Conservation (phyloP, 1,140 invertebrate genomes). For the Dysdera silvatica region DNA sequence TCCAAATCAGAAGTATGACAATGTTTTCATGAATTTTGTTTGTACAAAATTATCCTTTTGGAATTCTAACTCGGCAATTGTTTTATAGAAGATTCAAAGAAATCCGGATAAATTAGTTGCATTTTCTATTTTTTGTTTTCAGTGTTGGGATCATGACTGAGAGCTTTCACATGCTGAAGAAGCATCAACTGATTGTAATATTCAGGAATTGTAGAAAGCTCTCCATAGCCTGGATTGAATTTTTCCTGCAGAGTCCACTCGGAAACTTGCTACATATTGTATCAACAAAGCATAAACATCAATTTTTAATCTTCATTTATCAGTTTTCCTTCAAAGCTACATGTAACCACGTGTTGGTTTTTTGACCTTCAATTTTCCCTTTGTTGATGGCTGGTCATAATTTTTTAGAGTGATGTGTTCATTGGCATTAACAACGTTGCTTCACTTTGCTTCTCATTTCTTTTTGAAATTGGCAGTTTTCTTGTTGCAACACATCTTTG, state of each 20-base stretch:
- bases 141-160: neutral
- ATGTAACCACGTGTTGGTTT: too few species aligned
- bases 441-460: too few species aligned
- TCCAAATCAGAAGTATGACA: neutral
- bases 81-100: neutral
- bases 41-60: neutral
- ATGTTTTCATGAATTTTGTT: neutral
- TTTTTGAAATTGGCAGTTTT: too few species aligned
- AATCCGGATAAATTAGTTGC: neutral
- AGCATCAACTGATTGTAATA: neutral
- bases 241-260: neutral
- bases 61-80: neutral
- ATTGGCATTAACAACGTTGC: too few species aligned
- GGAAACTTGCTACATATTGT: neutral
- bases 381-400: too few species aligned
- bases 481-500: too few species aligned
- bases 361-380: too few species aligned
- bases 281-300: neutral
- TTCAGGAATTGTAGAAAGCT: neutral
- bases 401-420: too few species aligned
- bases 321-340: too few species aligned
- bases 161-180: neutral
- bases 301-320: neutral
- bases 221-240: neutral
- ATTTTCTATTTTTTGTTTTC: neutral